Evolutionary conservation across 2,888 invertebrate genomes (phyloP), one percentile per base, ranked within the genome.

Genomic region (Nematopogon swammerdamellus): DNA sequence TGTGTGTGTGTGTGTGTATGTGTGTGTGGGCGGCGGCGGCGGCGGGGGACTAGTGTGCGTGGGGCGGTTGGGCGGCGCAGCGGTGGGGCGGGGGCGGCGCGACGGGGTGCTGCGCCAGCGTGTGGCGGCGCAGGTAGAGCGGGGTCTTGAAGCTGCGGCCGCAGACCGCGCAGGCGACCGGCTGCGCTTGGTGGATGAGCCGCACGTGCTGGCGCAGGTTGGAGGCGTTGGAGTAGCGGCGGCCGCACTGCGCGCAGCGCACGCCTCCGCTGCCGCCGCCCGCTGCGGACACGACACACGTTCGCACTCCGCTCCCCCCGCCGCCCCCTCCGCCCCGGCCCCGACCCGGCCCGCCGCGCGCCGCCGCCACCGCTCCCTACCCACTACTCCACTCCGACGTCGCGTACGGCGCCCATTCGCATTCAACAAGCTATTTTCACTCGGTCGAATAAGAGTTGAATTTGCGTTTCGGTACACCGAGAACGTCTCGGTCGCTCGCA

Each of bases 121-220:
- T 85, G 80, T 88, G 87, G 66, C 87, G 86, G 67, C 87, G 86
- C 67, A 88, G 81, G 73, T 88, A 88, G 67, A 88, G 87, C 72
- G 86, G 85, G 62, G 88, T 88, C 82, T 88, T 87, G 82, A 86
- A 86, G 69, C 83, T 83, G 71, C 87, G 87, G 58, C 85, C 86
- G 77, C 88, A 87, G 55, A 85, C 82, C 64, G 80, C 80, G 76
- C 88, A 88, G 64, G 82, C 83, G 58, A 84, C 85, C 76, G 87
- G 87, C 67, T 84, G 82, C 62, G 86, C 85, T 70, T 85, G 82
- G 76, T 88, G 88, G 68, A 88, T 86, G 63, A 87, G 87, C 62
- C 86, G 85, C 70, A 87, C 85, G 79, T 88, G 87, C 74, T 88
- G 87, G 62, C 86, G 84, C 65, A 88, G 82, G 80, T 88, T 88